These are phyloP conservation scores for Nothocercus nigrocapillus DNA, from an alignment of 2,113 vertebrate species.

Conservation along the genomic window DNA sequence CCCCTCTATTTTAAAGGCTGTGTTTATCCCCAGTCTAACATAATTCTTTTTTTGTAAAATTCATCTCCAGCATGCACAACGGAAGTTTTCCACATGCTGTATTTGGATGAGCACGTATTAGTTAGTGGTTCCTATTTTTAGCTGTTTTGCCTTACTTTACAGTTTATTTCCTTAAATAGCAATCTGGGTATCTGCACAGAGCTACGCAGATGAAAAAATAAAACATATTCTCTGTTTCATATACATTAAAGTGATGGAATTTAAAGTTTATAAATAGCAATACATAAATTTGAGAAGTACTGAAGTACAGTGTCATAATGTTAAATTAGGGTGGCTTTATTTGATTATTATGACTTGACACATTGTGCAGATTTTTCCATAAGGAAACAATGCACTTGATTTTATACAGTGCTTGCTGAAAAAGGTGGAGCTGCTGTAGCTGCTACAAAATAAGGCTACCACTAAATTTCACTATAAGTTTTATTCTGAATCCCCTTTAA, in stretches of 20 bases:
- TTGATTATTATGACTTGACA: background rate
- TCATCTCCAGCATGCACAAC: constrained; percentile 13
- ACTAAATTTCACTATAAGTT: background rate
- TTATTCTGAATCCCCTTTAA: background rate
- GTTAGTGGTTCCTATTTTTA: constrained; percentile 69
- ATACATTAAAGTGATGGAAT: constrained; percentile 8
- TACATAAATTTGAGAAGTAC: background rate
- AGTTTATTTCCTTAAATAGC: constrained; percentile 74
- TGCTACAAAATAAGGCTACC: background rate
- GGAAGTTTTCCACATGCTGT: constrained; percentile 64
- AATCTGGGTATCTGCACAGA: constrained; percentile 51
- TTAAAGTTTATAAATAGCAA: constrained; percentile 27
- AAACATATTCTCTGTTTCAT: constrained; percentile 21
- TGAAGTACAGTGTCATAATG: background rate
- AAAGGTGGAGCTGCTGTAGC: background rate
- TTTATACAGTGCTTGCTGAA: background rate
- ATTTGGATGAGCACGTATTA: constrained; percentile 51
- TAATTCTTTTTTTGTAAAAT: background rate
- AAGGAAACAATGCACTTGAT: background rate
- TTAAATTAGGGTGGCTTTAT: background rate
- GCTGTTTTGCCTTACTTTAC: constrained; percentile 71
- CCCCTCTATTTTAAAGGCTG: background rate
- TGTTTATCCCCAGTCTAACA: constrained; percentile 18
- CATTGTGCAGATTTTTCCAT: background rate
- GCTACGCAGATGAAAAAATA: constrained; percentile 34